Base-by-base conservation (phyloP, 64 coral and sea anemone genomes). In the Acropora tenuis region DNA sequence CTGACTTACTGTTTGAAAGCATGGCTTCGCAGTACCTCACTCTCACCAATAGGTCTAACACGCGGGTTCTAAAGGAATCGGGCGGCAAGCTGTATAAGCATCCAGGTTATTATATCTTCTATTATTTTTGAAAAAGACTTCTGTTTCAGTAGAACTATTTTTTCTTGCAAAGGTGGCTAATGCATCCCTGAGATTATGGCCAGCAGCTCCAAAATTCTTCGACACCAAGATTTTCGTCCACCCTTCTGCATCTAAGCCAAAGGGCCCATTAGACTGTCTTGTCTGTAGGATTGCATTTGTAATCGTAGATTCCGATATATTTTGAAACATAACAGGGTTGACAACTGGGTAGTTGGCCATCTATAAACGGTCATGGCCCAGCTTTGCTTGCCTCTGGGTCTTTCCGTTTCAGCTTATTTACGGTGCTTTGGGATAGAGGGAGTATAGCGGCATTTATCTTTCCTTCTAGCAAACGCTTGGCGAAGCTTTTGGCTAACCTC, bases 191-290 rank as follows among this genome's bases (percentile, higher is more conserved):
- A 90, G 76, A 45, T 80, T 81, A 48, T 68, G 6, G 42, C 88
- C 88, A 81, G 77, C 18, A 47, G 88, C 19, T 90, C 77, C 88
- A 80, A 90, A 80, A 8, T 82, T 90, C 77, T 90, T 90, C 50
- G 76, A 90, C 77, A 90, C 77, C 45, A 90, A 60, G 60, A 90
- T 90, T 90, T 78, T 90, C 77, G 57, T 90, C 88, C 88, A 90
- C 9, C 88, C 78, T 8, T 90, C 75, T 43, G 88, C 88, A 66
- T 90, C 88, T 17, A 90, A 79, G 52, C 52, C 52, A 55, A 9
- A 55, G 52, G 52, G 43, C 88, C 88, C 50, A 74, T 57, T 52
- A 76, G 88, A 12, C 16, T 57, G 8, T n/a, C 65, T 55, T 55
- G 52, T 55, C 52, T 9, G 9, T 55, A 55, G 52, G 52, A 9